Evolutionary conservation across 2,113 vertebrate genomes (phyloP), one percentile per base, ranked within the genome.

Genomic region (Willisornis vidua): DNA sequence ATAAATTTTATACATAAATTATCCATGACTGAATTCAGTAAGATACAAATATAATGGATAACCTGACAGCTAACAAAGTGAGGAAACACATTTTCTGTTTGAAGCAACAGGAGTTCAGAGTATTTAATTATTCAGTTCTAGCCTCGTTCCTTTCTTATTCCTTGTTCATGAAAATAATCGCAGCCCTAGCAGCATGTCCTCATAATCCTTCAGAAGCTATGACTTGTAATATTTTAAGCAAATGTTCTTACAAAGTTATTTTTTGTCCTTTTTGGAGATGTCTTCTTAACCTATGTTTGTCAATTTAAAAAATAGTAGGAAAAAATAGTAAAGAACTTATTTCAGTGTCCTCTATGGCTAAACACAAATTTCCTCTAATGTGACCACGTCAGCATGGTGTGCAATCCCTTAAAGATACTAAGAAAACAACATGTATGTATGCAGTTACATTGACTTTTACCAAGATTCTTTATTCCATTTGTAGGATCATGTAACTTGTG

Each of bases 331-430:
- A 51, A n/a, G 33, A 75, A 51, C 8, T 45, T 54, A 19, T 22
- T 84, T 72, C 58, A 43, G 23, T 70, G 67, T 76, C 77, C 26
- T 61, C 80, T 45, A 24, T 61, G 76, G 15, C 29, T 65, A 84
- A 90, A 63, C 10, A n/a, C 11, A 37, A 46, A 37, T 79, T 84
- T 89, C 24, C 58, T 74, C n/a, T 62, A 58, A 41, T 0, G 1
- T 3, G 17, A 71, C 37, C n/a, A 37, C 0, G 0, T 59, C 62
- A 63, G 26, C 23, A 15, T 7, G 39, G 19, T 33, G 23, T 0
- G 0, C 4, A 37, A 74, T 70, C 24, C 28, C 48, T 78, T 77
- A 87, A 74, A 81, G 25, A 33, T 41, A 39, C 8, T 63, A 51
- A 19, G 43, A 62, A 61, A 74, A 43, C 10, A 84, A 10, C 2